A percentile compares a stretch with the other conserved stretches of the same genome.
phyloP scores from a whole-genome alignment of 1,140 invertebrate genomes.

The Calycopis cecrops region DNA sequence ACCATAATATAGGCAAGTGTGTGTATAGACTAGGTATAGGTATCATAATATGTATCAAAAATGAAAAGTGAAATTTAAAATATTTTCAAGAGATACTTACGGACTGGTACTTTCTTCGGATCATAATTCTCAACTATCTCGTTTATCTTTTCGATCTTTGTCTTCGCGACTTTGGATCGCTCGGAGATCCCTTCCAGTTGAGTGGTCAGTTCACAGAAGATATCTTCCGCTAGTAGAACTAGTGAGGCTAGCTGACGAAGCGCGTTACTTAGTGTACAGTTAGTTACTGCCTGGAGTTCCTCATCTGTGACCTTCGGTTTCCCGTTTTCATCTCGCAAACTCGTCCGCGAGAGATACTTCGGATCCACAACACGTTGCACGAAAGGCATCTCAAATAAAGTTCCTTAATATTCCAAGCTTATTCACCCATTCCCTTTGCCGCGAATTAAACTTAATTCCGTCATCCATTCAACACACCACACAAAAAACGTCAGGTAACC shows the following conservation, averaged over 20 bases:
- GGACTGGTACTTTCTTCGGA: conserved; percentile 87
- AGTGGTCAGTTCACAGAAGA: conserved; percentile 83
- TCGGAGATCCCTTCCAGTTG: conserved; percentile 81
- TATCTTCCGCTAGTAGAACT: conserved; percentile 84
- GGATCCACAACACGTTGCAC: conserved; percentile 82
- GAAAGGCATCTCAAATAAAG: conserved; percentile 80
- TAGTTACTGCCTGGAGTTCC: conserved; percentile 85
- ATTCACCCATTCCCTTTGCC: conserved; percentile 58
- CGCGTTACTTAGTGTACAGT: conserved; percentile 85
- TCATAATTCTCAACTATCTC: conserved; percentile 80
- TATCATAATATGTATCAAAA: too few relatives aligned
- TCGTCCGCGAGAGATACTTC: conserved; percentile 79
- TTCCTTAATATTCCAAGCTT: conserved; percentile 44
- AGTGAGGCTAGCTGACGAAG: conserved; percentile 86
- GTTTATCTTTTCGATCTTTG: conserved; percentile 78
- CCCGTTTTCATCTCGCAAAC: conserved; percentile 76
- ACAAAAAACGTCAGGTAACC: conserved; percentile 74
- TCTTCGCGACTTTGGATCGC: conserved; percentile 78
- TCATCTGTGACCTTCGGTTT: conserved; percentile 77
- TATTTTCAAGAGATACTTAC: conserved; percentile 78
- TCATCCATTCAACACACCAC: conserved; percentile 70
- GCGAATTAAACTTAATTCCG: conserved; percentile 68
- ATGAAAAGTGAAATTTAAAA: too few relatives aligned
- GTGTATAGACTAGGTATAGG: too few relatives aligned
- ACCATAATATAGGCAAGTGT: too few relatives aligned